Evolutionary conservation across 2,888 invertebrate genomes (phyloP).

Genomic region (Steinernema hermaphroditum): DNA sequence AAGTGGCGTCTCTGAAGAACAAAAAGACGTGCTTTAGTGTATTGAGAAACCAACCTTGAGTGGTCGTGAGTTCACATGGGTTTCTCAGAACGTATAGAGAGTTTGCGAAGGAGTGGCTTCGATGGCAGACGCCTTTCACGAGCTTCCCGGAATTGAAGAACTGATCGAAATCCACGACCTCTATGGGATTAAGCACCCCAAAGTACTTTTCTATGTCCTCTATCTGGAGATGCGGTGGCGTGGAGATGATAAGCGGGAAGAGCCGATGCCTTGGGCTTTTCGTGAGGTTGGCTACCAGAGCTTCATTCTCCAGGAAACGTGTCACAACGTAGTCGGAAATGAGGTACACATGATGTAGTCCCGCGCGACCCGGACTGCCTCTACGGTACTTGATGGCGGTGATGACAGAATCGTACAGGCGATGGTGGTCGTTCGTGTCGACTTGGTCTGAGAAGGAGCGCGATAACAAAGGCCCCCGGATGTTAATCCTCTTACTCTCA

Average conservation of each 20-base stretch:
- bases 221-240: background rate
- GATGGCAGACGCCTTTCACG: constrained; percentile 18
- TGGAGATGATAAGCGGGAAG: constrained; percentile 18
- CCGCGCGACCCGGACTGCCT: background rate
- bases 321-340: constrained; percentile 11
- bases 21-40: too few relatives aligned
- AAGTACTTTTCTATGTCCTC: constrained; percentile 13
- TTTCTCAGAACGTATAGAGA: background rate
- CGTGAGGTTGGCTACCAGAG: background rate
- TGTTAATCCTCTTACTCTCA: constrained; percentile 22
- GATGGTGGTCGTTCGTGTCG: background rate
- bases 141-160: constrained; percentile 18
- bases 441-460: background rate
- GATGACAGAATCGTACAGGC: background rate
- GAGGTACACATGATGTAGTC: background rate
- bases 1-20: background rate
- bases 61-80: background rate
- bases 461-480: constrained; percentile 12
- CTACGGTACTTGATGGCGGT: background rate
- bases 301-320: background rate
- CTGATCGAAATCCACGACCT: constrained; percentile 13
- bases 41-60: background rate
- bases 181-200: constrained; percentile 9
- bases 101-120: too few relatives aligned
- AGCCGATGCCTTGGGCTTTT: background rate